Conservation (phyloP, 1,140 invertebrate genomes). For the Diuraphis noxia region DNA sequence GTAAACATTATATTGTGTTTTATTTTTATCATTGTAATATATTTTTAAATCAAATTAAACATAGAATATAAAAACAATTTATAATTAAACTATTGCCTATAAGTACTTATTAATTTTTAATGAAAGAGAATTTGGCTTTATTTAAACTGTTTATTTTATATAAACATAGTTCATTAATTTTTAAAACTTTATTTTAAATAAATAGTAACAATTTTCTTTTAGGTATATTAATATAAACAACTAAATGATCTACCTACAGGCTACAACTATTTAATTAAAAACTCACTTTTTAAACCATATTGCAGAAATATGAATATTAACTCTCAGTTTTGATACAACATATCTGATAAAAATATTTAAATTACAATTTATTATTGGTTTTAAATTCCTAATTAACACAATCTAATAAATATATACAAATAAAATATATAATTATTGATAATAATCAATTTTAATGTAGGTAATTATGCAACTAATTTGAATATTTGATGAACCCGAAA, state of each 20-base stretch:
- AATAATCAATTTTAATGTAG: background rate
- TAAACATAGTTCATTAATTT: background rate
- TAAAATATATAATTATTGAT: background rate
- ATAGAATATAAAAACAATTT: background rate
- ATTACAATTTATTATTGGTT: conserved; percentile 4
- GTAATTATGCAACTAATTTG: background rate
- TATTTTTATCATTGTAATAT: background rate
- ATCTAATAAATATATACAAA: background rate
- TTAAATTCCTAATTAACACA: background rate
- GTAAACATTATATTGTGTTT: background rate
- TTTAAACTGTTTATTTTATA: background rate
- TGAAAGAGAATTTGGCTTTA: background rate
- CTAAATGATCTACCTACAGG: conserved; percentile 1
- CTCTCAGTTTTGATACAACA: conserved; percentile 27
- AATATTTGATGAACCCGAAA: background rate
- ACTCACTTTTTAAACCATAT: conserved; percentile 45
- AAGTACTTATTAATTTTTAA: background rate
- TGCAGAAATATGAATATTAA: conserved; percentile 12
- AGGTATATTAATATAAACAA: background rate
- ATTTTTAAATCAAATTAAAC: background rate
- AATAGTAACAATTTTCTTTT: background rate
- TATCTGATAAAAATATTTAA: conserved; percentile 45
- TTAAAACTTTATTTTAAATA: background rate
- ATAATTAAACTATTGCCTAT: background rate
- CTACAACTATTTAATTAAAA: conserved; percentile 29